Evolutionary conservation across 2,888 invertebrate species (phyloP).

Genomic region (Agrotis clavis): DNA sequence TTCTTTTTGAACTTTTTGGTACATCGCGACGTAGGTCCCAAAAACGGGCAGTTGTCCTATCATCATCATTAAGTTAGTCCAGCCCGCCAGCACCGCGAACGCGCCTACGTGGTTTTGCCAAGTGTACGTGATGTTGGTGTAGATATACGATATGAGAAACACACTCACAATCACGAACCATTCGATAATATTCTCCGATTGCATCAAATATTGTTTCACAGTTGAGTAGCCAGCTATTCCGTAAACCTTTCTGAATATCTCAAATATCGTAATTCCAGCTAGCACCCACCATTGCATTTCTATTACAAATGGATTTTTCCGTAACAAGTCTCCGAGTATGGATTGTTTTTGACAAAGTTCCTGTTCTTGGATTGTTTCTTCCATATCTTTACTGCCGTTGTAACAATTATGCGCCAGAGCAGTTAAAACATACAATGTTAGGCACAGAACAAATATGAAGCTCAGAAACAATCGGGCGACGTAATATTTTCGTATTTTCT

Average conservation of each 20-base stretch:
- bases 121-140: constrained; percentile 93
- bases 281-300: constrained; percentile 96
- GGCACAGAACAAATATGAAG: constrained; percentile 94
- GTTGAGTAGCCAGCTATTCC: constrained; percentile 96
- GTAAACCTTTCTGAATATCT: constrained; percentile 95
- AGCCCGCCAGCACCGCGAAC: constrained; percentile 96
- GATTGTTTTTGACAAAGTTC: constrained; percentile 95
- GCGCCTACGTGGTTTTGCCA: constrained; percentile 97
- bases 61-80: constrained; percentile 98
- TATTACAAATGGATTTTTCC: constrained; percentile 94
- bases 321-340: constrained; percentile 94
- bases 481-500: constrained; percentile 97
- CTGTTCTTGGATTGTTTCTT: constrained; percentile 93
- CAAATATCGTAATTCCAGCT: constrained; percentile 94
- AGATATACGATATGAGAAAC: constrained; percentile 95
- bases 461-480: constrained; percentile 95
- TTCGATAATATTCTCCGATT: constrained; percentile 96
- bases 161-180: constrained; percentile 97
- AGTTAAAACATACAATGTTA: constrained; percentile 95
- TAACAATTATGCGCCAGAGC: constrained; percentile 96
- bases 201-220: constrained; percentile 95
- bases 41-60: constrained; percentile 97
- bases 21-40: constrained; percentile 97
- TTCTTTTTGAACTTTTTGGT: constrained; percentile 96
- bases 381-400: constrained; percentile 95